Percentiles rank a stretch among this genome's conserved stretches.
phyloP scores from a whole-genome alignment of 2,888 invertebrate species.

The Euclidia mi region DNA sequence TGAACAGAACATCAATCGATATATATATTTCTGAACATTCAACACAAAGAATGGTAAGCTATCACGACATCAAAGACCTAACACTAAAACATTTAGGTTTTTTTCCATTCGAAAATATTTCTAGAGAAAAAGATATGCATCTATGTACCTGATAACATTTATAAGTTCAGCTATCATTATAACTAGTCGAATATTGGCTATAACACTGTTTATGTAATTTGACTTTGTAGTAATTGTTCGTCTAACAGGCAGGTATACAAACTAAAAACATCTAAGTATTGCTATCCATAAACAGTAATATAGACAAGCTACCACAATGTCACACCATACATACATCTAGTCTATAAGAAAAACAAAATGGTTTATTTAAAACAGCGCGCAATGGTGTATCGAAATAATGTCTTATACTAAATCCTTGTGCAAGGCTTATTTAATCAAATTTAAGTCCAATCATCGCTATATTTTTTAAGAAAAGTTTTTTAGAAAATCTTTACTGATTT shows the following conservation, averaged over 20 bases:
- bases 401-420: conserved; percentile 67
- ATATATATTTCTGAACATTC: conserved; percentile 61
- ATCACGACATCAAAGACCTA: conserved; percentile 87
- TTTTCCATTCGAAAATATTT: conserved; percentile 82
- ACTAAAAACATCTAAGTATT: conserved; percentile 36
- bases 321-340: conserved; percentile 81
- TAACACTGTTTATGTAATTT: conserved; percentile 76
- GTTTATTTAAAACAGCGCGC: conserved; percentile 57
- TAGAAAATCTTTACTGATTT: conserved; percentile 84
- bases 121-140: conserved; percentile 90
- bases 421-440: conserved; percentile 61
- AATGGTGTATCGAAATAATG: conserved; percentile 59
- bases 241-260: conserved; percentile 32
- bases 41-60: conserved; percentile 75
- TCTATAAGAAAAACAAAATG: conserved; percentile 67
- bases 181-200: conserved; percentile 73
- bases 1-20: conserved; percentile 41
- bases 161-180: conserved; percentile 76
- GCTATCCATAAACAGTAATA: conserved; percentile 71
- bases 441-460: conserved; percentile 64
- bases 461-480: conserved; percentile 76
- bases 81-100: conserved; percentile 81
- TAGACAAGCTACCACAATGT: conserved; percentile 69
- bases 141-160: conserved; percentile 87
- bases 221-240: conserved; percentile 44